A percentile compares a stretch with the other conserved stretches of the same genome.
These are phyloP conservation scores for Eretmocerus hayati DNA, from an alignment of 2,888 invertebrate species.

Conservation along the genomic window DNA sequence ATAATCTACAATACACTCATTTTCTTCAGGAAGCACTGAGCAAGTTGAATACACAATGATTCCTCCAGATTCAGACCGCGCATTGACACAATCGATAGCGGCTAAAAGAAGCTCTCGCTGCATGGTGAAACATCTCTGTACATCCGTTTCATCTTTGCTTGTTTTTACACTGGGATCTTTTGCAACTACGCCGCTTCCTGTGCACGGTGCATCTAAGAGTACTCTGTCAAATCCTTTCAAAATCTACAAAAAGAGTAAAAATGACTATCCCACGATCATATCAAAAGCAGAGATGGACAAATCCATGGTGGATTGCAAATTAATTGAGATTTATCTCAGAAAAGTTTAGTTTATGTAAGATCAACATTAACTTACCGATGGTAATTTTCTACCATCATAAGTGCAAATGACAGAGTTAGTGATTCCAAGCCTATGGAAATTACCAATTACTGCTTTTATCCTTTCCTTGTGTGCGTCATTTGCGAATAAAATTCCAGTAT, in stretches of 20 bases:
- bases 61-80: slow-evolving; percentile 86
- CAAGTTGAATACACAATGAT: slow-evolving; percentile 98
- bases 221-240: slow-evolving; percentile 93
- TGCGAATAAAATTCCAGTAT: slow-evolving; percentile 91
- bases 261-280: too few relatives aligned
- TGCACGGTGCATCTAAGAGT: slow-evolving; percentile 94
- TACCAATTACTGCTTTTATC: slow-evolving; percentile 87
- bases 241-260: slow-evolving; percentile 48
- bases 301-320: not conserved
- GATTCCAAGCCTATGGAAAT: slow-evolving; percentile 92
- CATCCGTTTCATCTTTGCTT: slow-evolving; percentile 80
- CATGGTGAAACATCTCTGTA: slow-evolving; percentile 84
- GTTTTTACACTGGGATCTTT: slow-evolving; percentile 97
- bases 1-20: slow-evolving; percentile 87
- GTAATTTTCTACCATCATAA: slow-evolving; percentile 83
- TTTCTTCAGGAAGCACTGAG: slow-evolving; percentile 95
- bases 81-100: slow-evolving; percentile 95
- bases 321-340: too few relatives aligned
- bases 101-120: slow-evolving; percentile 88
- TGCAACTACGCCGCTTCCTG: slow-evolving; percentile 95
- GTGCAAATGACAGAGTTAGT: slow-evolving; percentile 86
- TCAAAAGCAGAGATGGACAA: too few relatives aligned
- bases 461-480: slow-evolving; percentile 91
- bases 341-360: too few relatives aligned
- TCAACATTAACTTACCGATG: slow-evolving; percentile 53